Percentiles rank a stretch among this genome's conserved stretches.
phyloP scores from a whole-genome alignment of 1,140 invertebrate genomes.

The Phenacoccus solenopsis region DNA sequence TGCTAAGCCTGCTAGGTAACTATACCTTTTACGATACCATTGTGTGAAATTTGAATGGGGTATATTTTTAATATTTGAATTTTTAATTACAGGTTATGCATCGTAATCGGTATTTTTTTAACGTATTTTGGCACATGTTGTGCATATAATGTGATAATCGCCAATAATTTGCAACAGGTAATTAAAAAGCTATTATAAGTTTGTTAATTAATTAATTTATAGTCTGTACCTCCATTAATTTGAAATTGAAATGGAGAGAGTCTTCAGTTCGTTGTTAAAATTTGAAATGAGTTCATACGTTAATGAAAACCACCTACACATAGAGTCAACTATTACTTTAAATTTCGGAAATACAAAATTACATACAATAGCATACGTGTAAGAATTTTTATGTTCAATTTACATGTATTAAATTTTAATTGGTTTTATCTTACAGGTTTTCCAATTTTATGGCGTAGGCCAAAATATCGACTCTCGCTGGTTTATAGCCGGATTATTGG shows the following conservation, averaged over 20 bases:
- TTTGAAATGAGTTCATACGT: too few relatives aligned
- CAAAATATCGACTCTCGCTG: slow-evolving; percentile 31
- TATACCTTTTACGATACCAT: background rate
- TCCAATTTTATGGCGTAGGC: slow-evolving; percentile 22
- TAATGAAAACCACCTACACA: too few relatives aligned
- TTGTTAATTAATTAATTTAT: too few relatives aligned
- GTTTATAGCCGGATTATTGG: slow-evolving; percentile 45
- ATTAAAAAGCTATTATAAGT: too few relatives aligned
- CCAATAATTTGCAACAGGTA: slow-evolving; percentile 56
- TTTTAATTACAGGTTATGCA: slow-evolving; percentile 24
- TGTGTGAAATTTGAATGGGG: background rate
- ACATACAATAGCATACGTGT: too few relatives aligned
- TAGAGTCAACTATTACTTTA: too few relatives aligned
- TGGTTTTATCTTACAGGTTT: background rate
- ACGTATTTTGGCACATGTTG: slow-evolving; percentile 73
- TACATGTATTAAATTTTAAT: background rate
- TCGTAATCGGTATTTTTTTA: slow-evolving; percentile 38
- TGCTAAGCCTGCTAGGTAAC: slow-evolving; percentile 46
- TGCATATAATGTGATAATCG: slow-evolving; percentile 66
- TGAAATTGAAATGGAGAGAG: background rate
- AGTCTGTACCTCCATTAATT: too few relatives aligned
- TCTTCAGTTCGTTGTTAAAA: background rate
- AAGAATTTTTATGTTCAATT: too few relatives aligned
- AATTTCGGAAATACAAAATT: too few relatives aligned
- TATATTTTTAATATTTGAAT: background rate